Percentiles rank a stretch among this genome's conserved stretches.
These are phyloP conservation scores for Pegoplata infirma DNA, from an alignment of 2,888 invertebrate species.

Conservation along the genomic window DNA sequence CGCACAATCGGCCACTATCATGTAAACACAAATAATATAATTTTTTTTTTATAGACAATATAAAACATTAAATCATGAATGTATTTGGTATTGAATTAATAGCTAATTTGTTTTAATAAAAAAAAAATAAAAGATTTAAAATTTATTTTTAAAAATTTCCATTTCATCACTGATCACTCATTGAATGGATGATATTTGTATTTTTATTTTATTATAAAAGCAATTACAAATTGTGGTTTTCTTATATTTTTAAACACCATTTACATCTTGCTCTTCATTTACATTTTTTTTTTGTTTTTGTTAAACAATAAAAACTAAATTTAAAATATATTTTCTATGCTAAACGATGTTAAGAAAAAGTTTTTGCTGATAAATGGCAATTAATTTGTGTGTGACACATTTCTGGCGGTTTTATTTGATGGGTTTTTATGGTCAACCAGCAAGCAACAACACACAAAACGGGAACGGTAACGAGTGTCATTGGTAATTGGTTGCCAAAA, in stretches of 20 bases:
- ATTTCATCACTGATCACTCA: constrained; percentile 55
- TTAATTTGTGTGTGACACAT: constrained; percentile 53
- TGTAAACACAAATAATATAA: too few species aligned
- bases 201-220: constrained; percentile 30
- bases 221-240: constrained; percentile 46
- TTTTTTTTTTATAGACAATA: too few species aligned
- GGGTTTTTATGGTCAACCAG: too few species aligned
- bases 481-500: constrained; percentile 48
- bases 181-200: constrained; percentile 36
- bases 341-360: background rate
- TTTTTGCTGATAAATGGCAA: constrained; percentile 32
- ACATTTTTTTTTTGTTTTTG: constrained; percentile 8
- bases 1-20: too few species aligned
- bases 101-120: too few species aligned
- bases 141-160: constrained; percentile 18
- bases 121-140: too few species aligned
- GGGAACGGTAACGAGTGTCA: constrained; percentile 1
- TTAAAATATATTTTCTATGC: background rate
- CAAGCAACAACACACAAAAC: too few species aligned
- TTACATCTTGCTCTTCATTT: constrained; percentile 4
- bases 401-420: constrained; percentile 16
- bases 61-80: too few species aligned
- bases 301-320: background rate
- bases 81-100: too few species aligned
- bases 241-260: constrained; percentile 11